Base-by-base conservation (phyloP, 2,797 vertebrate genomes). In the Staurois parvus region DNA sequence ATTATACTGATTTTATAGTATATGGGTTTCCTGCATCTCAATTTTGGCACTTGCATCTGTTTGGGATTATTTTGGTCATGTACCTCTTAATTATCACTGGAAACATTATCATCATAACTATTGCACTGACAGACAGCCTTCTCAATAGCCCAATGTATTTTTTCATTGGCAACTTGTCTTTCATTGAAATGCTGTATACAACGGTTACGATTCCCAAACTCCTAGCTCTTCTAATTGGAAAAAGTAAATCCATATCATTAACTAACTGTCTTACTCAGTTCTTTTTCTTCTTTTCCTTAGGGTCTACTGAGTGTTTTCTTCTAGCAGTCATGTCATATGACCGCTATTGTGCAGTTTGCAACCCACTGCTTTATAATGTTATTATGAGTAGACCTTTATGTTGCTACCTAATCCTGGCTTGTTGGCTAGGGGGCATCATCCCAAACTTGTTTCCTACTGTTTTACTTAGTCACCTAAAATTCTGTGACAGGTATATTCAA, bases 241-340 rank as follows among this genome's bases (percentile, higher is more conserved):
- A 80, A 29, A 68, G 26, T 21, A 81, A 84, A 66, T 83, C 75
- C 8, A 87, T 91, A 30, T 89, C 89, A 8, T 87, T 81, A 42
- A 62, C 11, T 3, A 72, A 67, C 32, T 89, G 84, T 34, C 59
- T 89, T n/a, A 74, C 82, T 13, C 84, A 88, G 40, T 87, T 88
- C 76, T 84, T 87, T 29, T 72, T 85, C 40, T 88, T 88, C 67
- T 81, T 85, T 6, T 79, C 48, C n/a, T 56, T 90, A 3, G 87
- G 77, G 5, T 69, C 86, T 2, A 84, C 83, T 62, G 78, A 87
- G 72, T 64, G 81, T 30, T 88, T 89, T 32, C 79, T 87, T 67
- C 76, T 88, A 32, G 82, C 68, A 1, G 64, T 89, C 10, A 87
- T 89, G 87, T 83, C 87, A 12, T 88, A 88, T 83, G 90, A 89